Evolutionary conservation across 2,888 invertebrate genomes (phyloP), one percentile per base, ranked within the genome.

Genomic region (Theristus sp.): DNA sequence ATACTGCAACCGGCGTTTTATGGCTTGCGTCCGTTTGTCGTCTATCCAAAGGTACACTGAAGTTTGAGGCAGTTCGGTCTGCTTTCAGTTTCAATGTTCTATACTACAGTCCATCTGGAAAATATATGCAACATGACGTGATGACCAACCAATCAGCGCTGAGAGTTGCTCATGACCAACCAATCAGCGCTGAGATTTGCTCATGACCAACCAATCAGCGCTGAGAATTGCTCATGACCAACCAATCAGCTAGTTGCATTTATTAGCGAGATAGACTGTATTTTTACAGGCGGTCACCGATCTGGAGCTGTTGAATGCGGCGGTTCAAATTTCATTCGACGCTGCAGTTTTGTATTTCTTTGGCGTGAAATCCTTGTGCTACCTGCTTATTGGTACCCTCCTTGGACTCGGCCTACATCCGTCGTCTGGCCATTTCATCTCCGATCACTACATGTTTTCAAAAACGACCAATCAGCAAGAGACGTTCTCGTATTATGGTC

Each of bases 371-470:
- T 82, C 88, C 0, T 71, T 98, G 31, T 81, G 83, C 0, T 98
- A 98, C 73, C 77, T 96, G 60, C 73, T 89, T 1, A 76, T 82
- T 30, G 94, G 94, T 0, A 93, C 68, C 1, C 56, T 67, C 10
- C 38, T 67, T 49, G 66, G 66, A 20, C 64, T 67, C 65, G 68
- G 68, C 30, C 58, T 67, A 0, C 68, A 69, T 64, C 68, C 68
- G 1, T 76, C 93, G 0, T 94, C 96, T 30, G 38, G 94, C 0
- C 96, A 96, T 75, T 96, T 96, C 73, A 84, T 96, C 68, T 90
- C 93, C 0, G 96, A 96, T 71, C 96, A 98, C 78, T 96, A 96
- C 75, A 91, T 94, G 90, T 96, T 91, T 77, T n/a, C n/a, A n/a
- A n/a, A n/a, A n/a, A 25, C 46, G 38, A 13, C 38, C 38, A 17